These are phyloP conservation scores for Lagodon rhomboides DNA, from an alignment of 2,797 vertebrate genomes.

Conservation along the genomic window DNA sequence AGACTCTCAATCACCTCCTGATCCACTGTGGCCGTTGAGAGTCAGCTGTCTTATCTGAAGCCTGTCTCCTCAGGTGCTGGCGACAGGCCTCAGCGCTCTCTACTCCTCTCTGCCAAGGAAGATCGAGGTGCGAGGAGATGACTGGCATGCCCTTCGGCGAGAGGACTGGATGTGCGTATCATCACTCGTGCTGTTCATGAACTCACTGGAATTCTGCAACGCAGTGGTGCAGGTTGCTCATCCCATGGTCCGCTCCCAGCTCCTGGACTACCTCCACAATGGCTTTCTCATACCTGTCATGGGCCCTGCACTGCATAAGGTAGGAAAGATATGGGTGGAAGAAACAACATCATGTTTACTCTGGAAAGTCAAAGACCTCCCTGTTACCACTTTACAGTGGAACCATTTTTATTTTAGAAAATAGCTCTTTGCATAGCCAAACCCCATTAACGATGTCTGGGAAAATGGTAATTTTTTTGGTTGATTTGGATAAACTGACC, in stretches of 20 bases:
- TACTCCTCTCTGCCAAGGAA: conserved; percentile 97
- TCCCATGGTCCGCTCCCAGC: conserved; percentile 93
- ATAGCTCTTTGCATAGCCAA: background rate
- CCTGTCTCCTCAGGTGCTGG: conserved; percentile 88
- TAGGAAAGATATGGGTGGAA: conserved; percentile 35
- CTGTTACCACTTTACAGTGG: background rate
- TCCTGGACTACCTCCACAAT: conserved; percentile 97
- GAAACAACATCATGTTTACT: background rate
- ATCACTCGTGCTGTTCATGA: conserved; percentile 96
- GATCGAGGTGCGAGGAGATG: conserved; percentile 95
- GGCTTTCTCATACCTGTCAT: conserved; percentile 97
- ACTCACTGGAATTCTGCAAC: conserved; percentile 97
- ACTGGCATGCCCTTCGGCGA: conserved; percentile 95
- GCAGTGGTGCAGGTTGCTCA: conserved; percentile 97
- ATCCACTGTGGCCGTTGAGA: background rate
- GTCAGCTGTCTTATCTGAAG: conserved; percentile 1
- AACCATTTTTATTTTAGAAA: background rate
- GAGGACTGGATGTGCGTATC: conserved; percentile 96
- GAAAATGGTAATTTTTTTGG: background rate
- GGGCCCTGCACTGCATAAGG: conserved; percentile 94
- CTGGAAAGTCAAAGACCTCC: background rate
- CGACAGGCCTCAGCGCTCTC: conserved; percentile 96
- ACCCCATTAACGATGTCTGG: too few species aligned
- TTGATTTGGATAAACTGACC: background rate
- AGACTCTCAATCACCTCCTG: background rate